Evolutionary conservation across 2,888 invertebrate species (phyloP).

Genomic region (Spisula solida): DNA sequence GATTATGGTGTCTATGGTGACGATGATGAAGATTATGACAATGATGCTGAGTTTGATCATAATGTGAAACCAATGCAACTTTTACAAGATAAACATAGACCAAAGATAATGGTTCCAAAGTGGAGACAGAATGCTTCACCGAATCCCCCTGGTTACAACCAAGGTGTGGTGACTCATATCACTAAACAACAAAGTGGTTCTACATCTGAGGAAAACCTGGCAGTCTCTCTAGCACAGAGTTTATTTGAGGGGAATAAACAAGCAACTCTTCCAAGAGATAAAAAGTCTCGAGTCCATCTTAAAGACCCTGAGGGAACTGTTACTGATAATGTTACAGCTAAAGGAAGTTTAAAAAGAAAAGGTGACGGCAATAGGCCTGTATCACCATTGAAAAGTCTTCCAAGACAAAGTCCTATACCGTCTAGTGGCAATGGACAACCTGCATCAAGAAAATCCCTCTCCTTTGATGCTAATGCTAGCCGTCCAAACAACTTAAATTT

Average conservation of each 20-base stretch:
- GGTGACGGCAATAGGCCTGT: slow-evolving; percentile 22
- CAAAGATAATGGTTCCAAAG: slow-evolving; percentile 72
- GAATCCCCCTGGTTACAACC: slow-evolving; percentile 64
- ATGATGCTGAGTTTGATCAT: slow-evolving; percentile 48
- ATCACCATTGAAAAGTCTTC: slow-evolving; percentile 50
- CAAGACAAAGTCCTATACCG: slow-evolving; percentile 40
- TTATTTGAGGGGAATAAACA: slow-evolving; percentile 62
- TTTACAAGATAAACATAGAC: slow-evolving; percentile 63
- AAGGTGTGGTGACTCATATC: slow-evolving; percentile 45
- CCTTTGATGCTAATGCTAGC: slow-evolving; percentile 47
- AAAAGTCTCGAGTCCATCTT: slow-evolving; percentile 18
- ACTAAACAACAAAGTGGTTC: slow-evolving; percentile 49
- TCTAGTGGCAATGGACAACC: slow-evolving; percentile 1
- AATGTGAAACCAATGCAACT: slow-evolving; percentile 66
- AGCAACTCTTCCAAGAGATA: slow-evolving; percentile 36
- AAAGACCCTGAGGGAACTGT: slow-evolving; percentile 18
- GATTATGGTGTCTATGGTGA: slow-evolving; percentile 77
- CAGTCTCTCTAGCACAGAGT: slow-evolving; percentile 72
- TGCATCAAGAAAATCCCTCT: slow-evolving; percentile 34
- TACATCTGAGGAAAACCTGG: slow-evolving; percentile 68
- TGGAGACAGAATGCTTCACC: slow-evolving; percentile 70
- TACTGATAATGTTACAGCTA: not conserved
- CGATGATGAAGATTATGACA: slow-evolving; percentile 67
- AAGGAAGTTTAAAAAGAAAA: slow-evolving; percentile 57
- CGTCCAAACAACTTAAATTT: slow-evolving; percentile 60